Percentiles rank a stretch among this genome's conserved stretches.
phyloP scores from a whole-genome alignment of 2,888 invertebrate species.

The Incurvaria masculella region DNA sequence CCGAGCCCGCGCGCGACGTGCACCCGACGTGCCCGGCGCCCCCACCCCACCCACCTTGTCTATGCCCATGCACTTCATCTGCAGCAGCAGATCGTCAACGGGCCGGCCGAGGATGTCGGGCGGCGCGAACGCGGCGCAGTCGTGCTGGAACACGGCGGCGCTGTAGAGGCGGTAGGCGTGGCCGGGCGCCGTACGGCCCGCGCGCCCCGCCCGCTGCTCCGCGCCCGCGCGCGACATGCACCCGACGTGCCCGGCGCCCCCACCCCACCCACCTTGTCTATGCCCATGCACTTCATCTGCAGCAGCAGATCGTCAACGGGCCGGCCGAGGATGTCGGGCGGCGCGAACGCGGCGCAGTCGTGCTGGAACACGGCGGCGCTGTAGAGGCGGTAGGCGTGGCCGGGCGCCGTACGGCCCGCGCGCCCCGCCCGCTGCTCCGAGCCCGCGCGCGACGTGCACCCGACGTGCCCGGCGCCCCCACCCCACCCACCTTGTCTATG shows the following conservation, averaged over 20 bases:
- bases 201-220: conserved; percentile 89
- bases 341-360: conserved; percentile 73
- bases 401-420: conserved; percentile 86
- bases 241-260: conserved; percentile 81
- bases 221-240: conserved; percentile 96
- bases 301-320: conserved; percentile 94
- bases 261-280: conserved; percentile 73
- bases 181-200: conserved; percentile 86
- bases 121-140: conserved; percentile 72
- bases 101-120: conserved; percentile 93
- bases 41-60: conserved; percentile 77
- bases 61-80: conserved; percentile 95
- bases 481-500: conserved; percentile 78
- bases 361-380: conserved; percentile 95
- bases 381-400: conserved; percentile 86
- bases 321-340: conserved; percentile 86
- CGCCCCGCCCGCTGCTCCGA: conserved; percentile 93
- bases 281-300: conserved; percentile 94
- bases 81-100: conserved; percentile 89
- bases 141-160: conserved; percentile 90
- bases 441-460: conserved; percentile 91
- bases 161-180: conserved; percentile 90
- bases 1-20: conserved; percentile 93
- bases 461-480: conserved; percentile 84
- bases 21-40: conserved; percentile 86